Evolutionary conservation across 2,797 vertebrate genomes (phyloP).

Genomic region (Salmo trutta): DNA sequence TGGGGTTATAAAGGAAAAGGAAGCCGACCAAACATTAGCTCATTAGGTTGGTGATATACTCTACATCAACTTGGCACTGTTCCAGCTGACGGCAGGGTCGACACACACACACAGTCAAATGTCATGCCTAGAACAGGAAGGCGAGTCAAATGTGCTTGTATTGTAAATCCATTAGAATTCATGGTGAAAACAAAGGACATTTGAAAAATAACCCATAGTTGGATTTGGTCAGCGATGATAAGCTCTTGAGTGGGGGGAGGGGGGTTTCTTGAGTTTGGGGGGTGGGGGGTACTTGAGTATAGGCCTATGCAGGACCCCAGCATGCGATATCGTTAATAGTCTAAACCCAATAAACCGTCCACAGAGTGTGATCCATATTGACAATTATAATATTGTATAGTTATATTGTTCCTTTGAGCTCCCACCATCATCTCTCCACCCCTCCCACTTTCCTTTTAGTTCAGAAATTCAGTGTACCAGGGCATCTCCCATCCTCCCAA

Average conservation of each 20-base stretch:
- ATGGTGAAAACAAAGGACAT: not conserved
- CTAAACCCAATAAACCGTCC: not conserved
- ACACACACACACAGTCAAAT: not conserved
- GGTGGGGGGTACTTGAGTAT: not conserved
- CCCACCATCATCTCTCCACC: not conserved
- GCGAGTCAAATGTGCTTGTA: not conserved
- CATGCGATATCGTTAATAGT: not conserved
- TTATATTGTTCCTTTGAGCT: not conserved
- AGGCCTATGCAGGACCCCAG: not conserved
- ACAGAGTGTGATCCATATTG: too few relatives aligned
- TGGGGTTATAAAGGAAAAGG: constrained; percentile 37
- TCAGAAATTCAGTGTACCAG: not conserved
- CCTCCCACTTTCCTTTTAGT: not conserved
- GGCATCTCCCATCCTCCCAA: not conserved
- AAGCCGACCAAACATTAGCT: constrained; percentile 50
- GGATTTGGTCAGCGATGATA: not conserved
- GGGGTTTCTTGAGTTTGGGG: too few relatives aligned
- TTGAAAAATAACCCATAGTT: not conserved
- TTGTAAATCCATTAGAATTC: not conserved
- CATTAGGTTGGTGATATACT: constrained; percentile 16
- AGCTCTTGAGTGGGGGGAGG: too few relatives aligned
- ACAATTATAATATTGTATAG: not conserved
- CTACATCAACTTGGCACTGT: not conserved
- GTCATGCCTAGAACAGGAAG: not conserved
- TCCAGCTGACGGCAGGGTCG: not conserved